Conservation (phyloP, 64 coral and sea anemone species). For the Orbicella faveolata region DNA sequence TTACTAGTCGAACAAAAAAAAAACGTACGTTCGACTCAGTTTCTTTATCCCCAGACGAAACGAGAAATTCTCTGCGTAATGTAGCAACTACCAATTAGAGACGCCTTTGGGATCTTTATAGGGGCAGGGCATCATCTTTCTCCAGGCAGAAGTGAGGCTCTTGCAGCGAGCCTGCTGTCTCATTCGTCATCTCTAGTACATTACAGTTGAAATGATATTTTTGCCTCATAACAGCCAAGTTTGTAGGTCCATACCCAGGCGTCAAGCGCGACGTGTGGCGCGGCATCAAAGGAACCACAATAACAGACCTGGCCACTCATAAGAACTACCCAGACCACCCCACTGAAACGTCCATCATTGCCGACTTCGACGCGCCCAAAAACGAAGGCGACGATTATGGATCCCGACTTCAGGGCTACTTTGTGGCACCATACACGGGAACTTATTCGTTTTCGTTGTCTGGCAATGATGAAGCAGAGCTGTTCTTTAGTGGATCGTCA, state of each 20-base stretch:
- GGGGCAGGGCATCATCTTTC: too few species aligned
- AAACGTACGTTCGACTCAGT: too few species aligned
- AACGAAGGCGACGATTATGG: slow-evolving; percentile 87
- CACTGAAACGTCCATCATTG: slow-evolving; percentile 57
- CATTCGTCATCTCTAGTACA: too few species aligned
- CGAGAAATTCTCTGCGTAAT: too few species aligned
- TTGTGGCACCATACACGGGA: slow-evolving; percentile 84
- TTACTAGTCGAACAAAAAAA: too few species aligned
- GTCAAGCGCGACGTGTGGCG: slow-evolving; percentile 86
- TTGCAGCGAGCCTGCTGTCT: too few species aligned
- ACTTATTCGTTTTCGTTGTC: slow-evolving; percentile 80
- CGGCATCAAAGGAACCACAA: slow-evolving; percentile 52
- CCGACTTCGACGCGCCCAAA: slow-evolving; percentile 70
- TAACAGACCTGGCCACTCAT: slow-evolving; percentile 54
- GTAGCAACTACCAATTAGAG: too few species aligned
- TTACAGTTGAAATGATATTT: background rate
- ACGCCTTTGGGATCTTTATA: too few species aligned
- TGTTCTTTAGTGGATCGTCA: slow-evolving; percentile 77
- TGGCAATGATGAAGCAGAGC: slow-evolving; percentile 83
- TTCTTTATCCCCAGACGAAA: too few species aligned
- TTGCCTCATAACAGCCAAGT: slow-evolving; percentile 39
- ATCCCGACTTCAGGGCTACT: slow-evolving; percentile 71
- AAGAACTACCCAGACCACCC: slow-evolving; percentile 68
- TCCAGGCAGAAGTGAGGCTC: too few species aligned
- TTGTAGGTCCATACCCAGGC: slow-evolving; percentile 64